Percentiles rank a stretch among this genome's conserved stretches.
phyloP scores from a whole-genome alignment of 2,797 vertebrate species.

The Masticophis lateralis region DNA sequence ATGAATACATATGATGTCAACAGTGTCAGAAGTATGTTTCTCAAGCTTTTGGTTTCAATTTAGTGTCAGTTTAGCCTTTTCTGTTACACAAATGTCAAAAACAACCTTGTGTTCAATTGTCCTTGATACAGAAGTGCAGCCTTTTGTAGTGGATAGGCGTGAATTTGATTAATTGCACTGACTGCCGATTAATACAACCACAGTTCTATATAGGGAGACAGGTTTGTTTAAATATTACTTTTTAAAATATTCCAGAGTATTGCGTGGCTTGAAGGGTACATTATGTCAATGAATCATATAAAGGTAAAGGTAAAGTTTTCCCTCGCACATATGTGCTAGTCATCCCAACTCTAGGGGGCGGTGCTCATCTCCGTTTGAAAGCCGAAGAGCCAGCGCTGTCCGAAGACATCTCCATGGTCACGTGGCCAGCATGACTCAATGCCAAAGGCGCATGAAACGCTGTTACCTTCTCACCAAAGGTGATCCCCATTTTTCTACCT shows the following conservation, averaged over 20 bases:
- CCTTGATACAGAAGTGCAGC: background rate
- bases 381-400: too few relatives aligned
- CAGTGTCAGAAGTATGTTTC: background rate
- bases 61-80: background rate
- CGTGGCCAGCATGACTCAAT: too few relatives aligned
- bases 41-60: background rate
- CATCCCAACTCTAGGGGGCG: too few relatives aligned
- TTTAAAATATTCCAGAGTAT: background rate
- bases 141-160: background rate
- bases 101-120: background rate
- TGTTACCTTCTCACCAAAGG: too few relatives aligned
- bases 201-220: background rate
- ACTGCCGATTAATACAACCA: background rate
- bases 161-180: background rate
- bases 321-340: too few relatives aligned
- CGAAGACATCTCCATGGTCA: too few relatives aligned
- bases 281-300: background rate
- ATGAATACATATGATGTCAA: background rate
- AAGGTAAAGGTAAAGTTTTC: too few relatives aligned
- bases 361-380: too few relatives aligned
- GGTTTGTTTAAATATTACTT: background rate
- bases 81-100: background rate
- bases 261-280: conserved; percentile 41
- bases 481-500: too few relatives aligned
- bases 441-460: too few relatives aligned